Evolutionary conservation across 2,888 invertebrate genomes (phyloP), one percentile per base, ranked within the genome.

Genomic region (Balanococcus diminutus): DNA sequence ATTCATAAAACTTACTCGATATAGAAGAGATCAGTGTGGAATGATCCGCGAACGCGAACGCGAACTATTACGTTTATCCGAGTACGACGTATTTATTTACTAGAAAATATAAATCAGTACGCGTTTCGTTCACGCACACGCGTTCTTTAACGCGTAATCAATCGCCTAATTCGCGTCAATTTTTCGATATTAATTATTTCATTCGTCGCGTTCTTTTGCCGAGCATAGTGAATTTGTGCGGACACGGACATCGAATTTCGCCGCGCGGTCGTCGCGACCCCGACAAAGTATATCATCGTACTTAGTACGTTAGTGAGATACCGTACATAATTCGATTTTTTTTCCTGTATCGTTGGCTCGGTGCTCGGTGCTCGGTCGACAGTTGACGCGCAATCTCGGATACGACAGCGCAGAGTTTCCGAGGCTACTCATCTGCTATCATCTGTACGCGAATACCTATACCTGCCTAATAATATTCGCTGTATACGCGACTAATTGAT

Each of bases 1-100:
- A 85, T 85, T 85, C 85, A 85, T 85, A 85, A 85, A 85, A 75
- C 79, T 75, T 31, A 51, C 79, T 75, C 85, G 85, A 75, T 79
- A 85, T 85, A 25, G 85, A 42, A 16, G 85, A 85, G 75, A 79
- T 85, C 85, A 85, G 85, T 85, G 85, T 85, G 79, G 46, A 79
- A 85, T 72, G 75, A 42, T 85, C 85, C 51, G 85, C 85, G 28
- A 75, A 42, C 85, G 79, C 42, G 46, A 51, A 46, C 51, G 85
- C 85, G 28, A 75, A 42, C 85, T 85, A 72, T 75, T 79, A 46
- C 85, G 46, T 42, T 75, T 61, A 56, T 36, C 61, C 32, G 39
- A 61, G 61, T 25, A n/a, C n/a, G n/a, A n/a, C n/a, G n/a, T n/a
- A n/a, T n/a, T n/a, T n/a, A n/a, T n/a, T n/a, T n/a, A 28, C 32